Conservation (phyloP, 35 echinoderm and acorn worm genomes). For the Apostichopus japonicus region DNA sequence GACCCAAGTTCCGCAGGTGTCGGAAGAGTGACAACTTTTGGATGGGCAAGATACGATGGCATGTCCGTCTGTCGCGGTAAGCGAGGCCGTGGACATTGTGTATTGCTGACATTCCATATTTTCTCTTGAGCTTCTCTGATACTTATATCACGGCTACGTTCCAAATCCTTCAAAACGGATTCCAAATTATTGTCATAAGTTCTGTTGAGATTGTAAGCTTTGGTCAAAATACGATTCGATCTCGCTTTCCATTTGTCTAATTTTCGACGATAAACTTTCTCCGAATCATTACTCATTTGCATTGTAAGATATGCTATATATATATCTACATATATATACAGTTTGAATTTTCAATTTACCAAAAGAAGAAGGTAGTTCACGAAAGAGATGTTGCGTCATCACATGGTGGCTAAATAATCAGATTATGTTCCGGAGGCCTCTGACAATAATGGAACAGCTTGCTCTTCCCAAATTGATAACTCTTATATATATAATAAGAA, state of each 20-base stretch:
- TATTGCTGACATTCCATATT: constrained; percentile 71
- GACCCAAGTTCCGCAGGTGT: constrained; percentile 73
- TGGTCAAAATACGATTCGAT: constrained; percentile 68
- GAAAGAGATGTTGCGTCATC: too few relatives aligned
- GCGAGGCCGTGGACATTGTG: constrained; percentile 45
- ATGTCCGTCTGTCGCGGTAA: constrained; percentile 37
- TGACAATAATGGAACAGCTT: too few relatives aligned
- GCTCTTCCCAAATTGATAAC: too few relatives aligned
- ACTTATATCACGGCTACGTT: constrained; percentile 62
- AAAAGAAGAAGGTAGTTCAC: too few relatives aligned
- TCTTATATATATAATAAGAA: too few relatives aligned
- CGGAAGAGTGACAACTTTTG: constrained; percentile 60
- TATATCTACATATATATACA: too few relatives aligned
- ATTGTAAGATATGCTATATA: neutral
- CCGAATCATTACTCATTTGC: constrained; percentile 51
- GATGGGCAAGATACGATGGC: constrained; percentile 73
- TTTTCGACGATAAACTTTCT: constrained; percentile 57
- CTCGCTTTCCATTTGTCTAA: constrained; percentile 76
- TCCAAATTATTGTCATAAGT: constrained; percentile 72
- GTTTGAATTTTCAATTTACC: too few relatives aligned
- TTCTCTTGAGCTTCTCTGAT: constrained; percentile 75
- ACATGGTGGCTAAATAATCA: too few relatives aligned
- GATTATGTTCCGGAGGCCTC: too few relatives aligned
- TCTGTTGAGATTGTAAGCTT: constrained; percentile 76
- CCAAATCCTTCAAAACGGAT: constrained; percentile 57